Evolutionary conservation across 1,140 invertebrate genomes (phyloP), one percentile per base, ranked within the genome.

Genomic region (Drosophila novamexicana): DNA sequence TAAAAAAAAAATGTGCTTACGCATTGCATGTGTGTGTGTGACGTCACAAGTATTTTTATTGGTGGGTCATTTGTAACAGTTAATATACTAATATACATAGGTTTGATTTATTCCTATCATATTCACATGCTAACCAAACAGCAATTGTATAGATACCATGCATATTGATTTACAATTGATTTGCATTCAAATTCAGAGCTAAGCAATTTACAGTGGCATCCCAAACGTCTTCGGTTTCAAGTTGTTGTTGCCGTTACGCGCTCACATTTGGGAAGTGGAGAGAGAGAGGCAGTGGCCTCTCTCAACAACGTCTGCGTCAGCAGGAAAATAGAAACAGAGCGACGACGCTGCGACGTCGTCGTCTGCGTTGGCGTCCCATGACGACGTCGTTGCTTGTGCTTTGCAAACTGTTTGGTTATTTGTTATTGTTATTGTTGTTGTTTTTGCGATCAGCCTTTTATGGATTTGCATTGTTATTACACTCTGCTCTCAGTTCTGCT

Each of bases 241-340:
- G 39, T n/a, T 22, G 32, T 49, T 47, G 10, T 62, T 61, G 44
- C 45, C 42, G 56, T 45, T 29, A 49, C 40, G n/a, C 32, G 14
- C n/a, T 18, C n/a, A 40, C 16, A 54, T 12, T 45, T 32, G 7
- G 40, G 18, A 34, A 14, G 7, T 29, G 22, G 22, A 14, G 18
- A 12, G 39, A 57, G 40, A 45, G 22, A 10, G 22, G 32, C 12
- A 16, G 29, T 61, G 44, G 34, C 42, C 42, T 34, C 39, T 50
- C 22, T 49, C 42, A 63, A 12, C 32, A 57, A 64, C 34, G 74
- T 65, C 81, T 84, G 81, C 81, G 81, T 84, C 81, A 84, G 81
- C 81, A 81, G 74, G 81, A 84, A 84, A 84, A 85, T 77, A 81
- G 54, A 65, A 65, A 74, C 58, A 52, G 40, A 66, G 59, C 62